Evolutionary conservation across 2,888 invertebrate genomes (phyloP).

Genomic region (Calameuta pallipes): DNA sequence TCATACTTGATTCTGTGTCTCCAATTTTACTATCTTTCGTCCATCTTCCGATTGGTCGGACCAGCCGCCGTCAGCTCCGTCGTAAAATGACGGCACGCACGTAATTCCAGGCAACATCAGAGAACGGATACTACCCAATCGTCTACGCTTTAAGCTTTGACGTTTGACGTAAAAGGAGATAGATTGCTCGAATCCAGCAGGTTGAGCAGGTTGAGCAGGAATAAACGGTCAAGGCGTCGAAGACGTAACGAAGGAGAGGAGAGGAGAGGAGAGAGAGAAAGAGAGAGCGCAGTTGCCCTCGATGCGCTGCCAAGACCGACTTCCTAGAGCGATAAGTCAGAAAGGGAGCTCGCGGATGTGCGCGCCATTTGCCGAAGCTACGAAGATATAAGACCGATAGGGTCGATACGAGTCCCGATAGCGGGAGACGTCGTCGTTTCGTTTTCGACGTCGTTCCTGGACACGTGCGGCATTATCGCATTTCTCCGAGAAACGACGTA

Average conservation of each 20-base stretch:
- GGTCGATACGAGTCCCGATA: constrained; percentile 48
- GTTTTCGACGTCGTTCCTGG: background rate
- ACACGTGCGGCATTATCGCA: no score
- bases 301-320: constrained; percentile 36
- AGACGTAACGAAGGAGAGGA: background rate
- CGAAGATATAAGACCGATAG: constrained; percentile 52
- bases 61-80: no score
- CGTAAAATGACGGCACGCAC: no score
- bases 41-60: no score
- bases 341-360: constrained; percentile 61
- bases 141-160: no score
- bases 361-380: constrained; percentile 61
- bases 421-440: constrained; percentile 2
- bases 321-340: constrained; percentile 63
- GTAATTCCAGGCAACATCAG: no score
- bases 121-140: no score
- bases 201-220: background rate
- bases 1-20: no score
- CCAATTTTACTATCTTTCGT: no score
- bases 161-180: background rate
- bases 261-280: constrained; percentile 23
- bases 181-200: background rate
- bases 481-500: no score
- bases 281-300: constrained; percentile 15
- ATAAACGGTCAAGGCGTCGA: background rate